Base-by-base conservation (phyloP, 2,797 vertebrate species). In the Petrocephalus sullivani region DNA sequence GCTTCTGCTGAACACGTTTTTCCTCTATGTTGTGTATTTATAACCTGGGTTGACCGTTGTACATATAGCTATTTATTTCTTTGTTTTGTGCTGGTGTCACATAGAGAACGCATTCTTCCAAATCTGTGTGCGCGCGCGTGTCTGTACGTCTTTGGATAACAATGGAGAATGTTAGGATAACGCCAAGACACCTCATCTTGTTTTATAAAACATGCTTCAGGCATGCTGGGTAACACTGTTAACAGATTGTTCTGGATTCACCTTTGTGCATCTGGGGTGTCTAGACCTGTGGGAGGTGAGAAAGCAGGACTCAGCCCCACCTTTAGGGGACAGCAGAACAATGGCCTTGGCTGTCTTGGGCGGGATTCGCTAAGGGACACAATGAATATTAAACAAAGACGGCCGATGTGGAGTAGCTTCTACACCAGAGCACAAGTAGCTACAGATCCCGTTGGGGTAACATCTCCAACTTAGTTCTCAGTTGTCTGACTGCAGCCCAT, bases 31-130 rank as follows among this genome's bases (percentile, higher is more conserved):
- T 60, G 54, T 87, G 84, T 86, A 86, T 67, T 87, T 90, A 86
- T 88, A 86, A 81, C 56, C 82, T 88, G 56, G 60, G 67, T 89
- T 89, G 87, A 88, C 85, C 83, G 71, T 87, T 92, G 91, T 91
- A 90, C 57, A 92, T 90, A 90, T 89, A 88, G 23, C 81, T 90
- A 89, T 91, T 91, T 89, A 90, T 91, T 91, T 91, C 71, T 82
- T 67, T 85, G 61, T 82, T 58, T 88, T 90, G 89, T 67, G 83
- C 88, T 71, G 49, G 60, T 88, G 28, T 60, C 61, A 89, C 67
- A 64, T 23, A 51, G 56, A 58, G 51, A 49, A 78, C 56, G 21
- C 41, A 37, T 78, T 86, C 75, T 87, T 88, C 82, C 28, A 57
- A 78, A 78, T 87, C 75, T 89, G 41, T 87, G 28, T 86, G 64